phyloP scores from a whole-genome alignment of 2,113 vertebrate genomes.

The Arothron firmamentum region DNA sequence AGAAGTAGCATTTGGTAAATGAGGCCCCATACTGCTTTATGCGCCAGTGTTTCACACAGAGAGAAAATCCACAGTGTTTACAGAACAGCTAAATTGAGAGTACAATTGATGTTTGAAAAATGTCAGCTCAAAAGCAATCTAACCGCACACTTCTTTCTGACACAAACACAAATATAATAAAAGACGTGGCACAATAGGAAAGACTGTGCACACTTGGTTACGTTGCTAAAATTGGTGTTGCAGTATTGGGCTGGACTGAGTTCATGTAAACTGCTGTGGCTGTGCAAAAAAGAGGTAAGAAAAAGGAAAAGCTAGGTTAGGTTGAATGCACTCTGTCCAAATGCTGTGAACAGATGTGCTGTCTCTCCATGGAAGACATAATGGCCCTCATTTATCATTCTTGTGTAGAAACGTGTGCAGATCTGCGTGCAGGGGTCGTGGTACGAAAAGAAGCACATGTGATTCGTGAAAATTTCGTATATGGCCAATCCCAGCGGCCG shows the following conservation, averaged over 20 bases:
- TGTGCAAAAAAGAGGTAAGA: background rate
- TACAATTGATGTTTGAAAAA: too few species aligned
- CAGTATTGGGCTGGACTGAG: too few species aligned
- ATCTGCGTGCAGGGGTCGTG: too few species aligned
- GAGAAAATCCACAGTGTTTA: constrained; percentile 16
- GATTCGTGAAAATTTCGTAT: too few species aligned
- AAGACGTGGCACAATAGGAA: constrained; percentile 1
- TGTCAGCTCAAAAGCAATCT: constrained; percentile 17
- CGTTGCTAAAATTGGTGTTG: too few species aligned
- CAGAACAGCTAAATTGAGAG: constrained; percentile 30
- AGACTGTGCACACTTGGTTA: background rate
- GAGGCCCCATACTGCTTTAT: too few species aligned
- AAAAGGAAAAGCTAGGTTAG: background rate
- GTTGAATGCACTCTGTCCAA: constrained; percentile 49
- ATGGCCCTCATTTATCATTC: too few species aligned
- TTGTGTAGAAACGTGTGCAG: too few species aligned
- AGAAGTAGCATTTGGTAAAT: background rate
- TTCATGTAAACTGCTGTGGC: constrained; percentile 9
- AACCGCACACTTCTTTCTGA: constrained; percentile 7
- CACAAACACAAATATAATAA: background rate
- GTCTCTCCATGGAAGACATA: constrained; percentile 15
- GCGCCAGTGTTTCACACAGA: background rate
- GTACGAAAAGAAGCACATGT: too few species aligned
- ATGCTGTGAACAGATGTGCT: constrained; percentile 48
- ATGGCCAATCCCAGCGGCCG: too few species aligned